These are phyloP conservation scores for Axinella damicornis DNA, from an alignment of 37 sponge, comb jelly and placozoan species.

Conservation along the genomic window DNA sequence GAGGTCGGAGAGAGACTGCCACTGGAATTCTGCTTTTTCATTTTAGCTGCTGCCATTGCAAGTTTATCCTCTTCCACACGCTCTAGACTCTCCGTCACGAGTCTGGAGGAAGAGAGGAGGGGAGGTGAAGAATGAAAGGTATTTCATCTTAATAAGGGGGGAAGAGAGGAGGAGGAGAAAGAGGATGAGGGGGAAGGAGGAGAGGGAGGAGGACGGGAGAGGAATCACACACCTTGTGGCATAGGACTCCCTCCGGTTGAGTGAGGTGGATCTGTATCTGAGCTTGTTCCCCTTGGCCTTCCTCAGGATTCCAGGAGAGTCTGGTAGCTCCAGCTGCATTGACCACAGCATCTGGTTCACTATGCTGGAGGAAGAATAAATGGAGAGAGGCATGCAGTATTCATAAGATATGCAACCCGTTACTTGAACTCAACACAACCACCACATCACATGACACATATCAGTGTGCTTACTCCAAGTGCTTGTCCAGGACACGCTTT, in stretches of 20 bases:
- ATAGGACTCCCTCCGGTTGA: slow-evolving; percentile 29
- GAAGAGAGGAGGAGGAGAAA: neutral
- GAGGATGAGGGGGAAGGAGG: neutral
- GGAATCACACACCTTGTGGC: slow-evolving; percentile 9
- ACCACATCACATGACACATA: too few relatives aligned
- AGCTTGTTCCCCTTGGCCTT: neutral
- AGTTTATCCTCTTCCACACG: slow-evolving; percentile 23
- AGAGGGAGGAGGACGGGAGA: neutral
- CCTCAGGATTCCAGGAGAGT: slow-evolving; percentile 20
- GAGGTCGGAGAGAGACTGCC: neutral
- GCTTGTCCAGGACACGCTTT: slow-evolving; percentile 50
- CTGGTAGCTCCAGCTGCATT: slow-evolving; percentile 46
- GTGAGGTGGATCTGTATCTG: neutral
- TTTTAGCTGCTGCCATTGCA: slow-evolving; percentile 49
- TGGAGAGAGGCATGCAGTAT: too few relatives aligned
- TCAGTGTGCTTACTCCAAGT: slow-evolving; percentile 52
- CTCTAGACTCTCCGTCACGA: slow-evolving; percentile 37
- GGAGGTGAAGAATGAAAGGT: too few relatives aligned
- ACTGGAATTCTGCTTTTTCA: neutral
- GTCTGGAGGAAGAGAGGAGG: neutral
- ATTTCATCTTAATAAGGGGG: too few relatives aligned
- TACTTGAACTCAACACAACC: too few relatives aligned
- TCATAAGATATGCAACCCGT: too few relatives aligned
- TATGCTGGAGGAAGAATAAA: slow-evolving; percentile 27
- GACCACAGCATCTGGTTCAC: slow-evolving; percentile 80